Conservation (phyloP, 2,113 vertebrate species). For the Lasiurus cinereus region DNA sequence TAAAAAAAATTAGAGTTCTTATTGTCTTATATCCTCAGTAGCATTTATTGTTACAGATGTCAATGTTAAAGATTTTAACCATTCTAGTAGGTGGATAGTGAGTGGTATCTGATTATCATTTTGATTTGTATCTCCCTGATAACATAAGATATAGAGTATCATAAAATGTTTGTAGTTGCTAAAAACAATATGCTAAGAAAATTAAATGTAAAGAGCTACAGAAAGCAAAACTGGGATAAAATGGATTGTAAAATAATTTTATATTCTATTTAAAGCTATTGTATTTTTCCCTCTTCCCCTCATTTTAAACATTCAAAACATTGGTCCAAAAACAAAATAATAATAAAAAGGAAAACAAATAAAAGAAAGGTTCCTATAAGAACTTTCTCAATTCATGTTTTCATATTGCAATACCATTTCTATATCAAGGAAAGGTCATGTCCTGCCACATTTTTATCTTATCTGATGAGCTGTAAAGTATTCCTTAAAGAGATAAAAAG, state of each 20-base stretch:
- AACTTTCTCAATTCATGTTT: neutral
- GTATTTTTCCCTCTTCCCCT: neutral
- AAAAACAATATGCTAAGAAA: constrained; percentile 26
- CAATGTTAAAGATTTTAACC: neutral
- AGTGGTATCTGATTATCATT: neutral
- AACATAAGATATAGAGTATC: neutral
- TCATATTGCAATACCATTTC: neutral
- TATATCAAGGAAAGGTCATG: constrained; percentile 56
- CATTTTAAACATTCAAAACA: neutral
- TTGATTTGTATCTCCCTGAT: neutral
- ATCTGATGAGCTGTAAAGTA: constrained; percentile 56
- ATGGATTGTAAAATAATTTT: neutral
- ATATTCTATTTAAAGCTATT: neutral
- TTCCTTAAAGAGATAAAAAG: constrained; percentile 30
- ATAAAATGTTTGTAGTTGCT: neutral
- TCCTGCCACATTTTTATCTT: constrained; percentile 51
- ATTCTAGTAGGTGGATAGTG: neutral
- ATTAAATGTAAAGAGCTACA: neutral
- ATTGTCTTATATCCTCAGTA: neutral
- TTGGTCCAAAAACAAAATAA: neutral
- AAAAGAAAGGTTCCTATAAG: neutral
- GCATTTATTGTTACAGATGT: neutral
- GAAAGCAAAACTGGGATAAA: neutral
- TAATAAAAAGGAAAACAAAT: neutral
- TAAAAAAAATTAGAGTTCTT: neutral